Base-by-base conservation (phyloP, 1,140 invertebrate species). In the Venturia canescens region DNA sequence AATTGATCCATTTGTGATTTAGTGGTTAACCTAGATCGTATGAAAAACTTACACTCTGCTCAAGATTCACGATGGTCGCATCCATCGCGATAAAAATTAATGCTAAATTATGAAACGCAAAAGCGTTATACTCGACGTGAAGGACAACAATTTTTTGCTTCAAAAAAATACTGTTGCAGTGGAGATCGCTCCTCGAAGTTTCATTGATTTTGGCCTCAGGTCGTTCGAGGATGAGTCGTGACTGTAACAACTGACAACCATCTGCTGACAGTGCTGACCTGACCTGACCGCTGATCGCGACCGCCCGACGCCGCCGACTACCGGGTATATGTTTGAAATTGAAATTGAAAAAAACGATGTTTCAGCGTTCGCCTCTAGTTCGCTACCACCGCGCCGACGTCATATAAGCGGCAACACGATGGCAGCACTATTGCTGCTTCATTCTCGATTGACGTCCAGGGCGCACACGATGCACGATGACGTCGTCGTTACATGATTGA, bases 41-140 rank as follows among this genome's bases (percentile, higher is more conserved):
- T 29, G 53, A 13, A 16, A n/a, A 57, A 86, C 87, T 86, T 74
- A 90, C 89, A 31, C 87, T 90, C 72, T 89, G 84, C 31, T 90
- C 89, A 16, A 90, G 84, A 84, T 90, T 78, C 1, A 87, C 83
- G 63, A 90, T 87, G 53, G 87, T 84, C 13, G 89, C 88, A 63
- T 90, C 88, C 89, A 90, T 89, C 15, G 23, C 18, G 44, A 78
- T 23, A 23, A 7, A 63, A 23, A 26, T 63, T 27, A 63, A 78
- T 26, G n/a, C 38, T 57, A 38, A 60, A 5, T 63, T 29, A 50
- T 23, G 7, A 44, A 44, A 44, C n/a, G 23, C 70, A 57, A 63
- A 63, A 63, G 13, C n/a, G 48, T 23, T 23, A 76, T 15, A 29
- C 9, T 53, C 9, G 16, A 66, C 50, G 16, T 48, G 48, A 83